Evolutionary conservation across 2,888 invertebrate species (phyloP), one percentile per base, ranked within the genome.

Genomic region (Hyposoter didymator): DNA sequence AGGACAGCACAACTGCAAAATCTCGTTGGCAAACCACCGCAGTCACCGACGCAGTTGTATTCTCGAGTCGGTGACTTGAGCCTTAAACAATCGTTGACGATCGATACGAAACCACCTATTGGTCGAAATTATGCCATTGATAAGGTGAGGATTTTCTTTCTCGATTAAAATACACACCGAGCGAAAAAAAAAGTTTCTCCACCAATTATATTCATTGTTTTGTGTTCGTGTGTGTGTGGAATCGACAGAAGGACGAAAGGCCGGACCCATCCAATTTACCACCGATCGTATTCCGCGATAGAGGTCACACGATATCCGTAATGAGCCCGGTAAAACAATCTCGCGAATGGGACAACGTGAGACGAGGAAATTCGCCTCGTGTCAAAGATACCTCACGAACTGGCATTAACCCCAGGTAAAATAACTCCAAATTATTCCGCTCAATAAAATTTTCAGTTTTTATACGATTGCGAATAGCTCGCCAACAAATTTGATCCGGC

Each of bases 291-390:
- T 94, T 93, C 88, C 94, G 96, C 22, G 96, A 96, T 89, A 94
- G 96, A 81, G 97, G 97, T 82, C 97, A 98, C 93, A 98, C 98
- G 73, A 98, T 98, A 92, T 98, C 98, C 10, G 98, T 98, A 7
- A 97, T 97, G 97, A 96, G 96, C 92, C 96, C 97, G 70, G 96
- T 96, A 12, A 94, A 96, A 73, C 94, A 95, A 81, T 92, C 94
- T 32, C 91, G 92, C 70, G 94, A 92, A 82, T 94, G 93, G 94
- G 94, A 94, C 89, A 93, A 88, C 89, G 93, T 90, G 89, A 94
- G 89, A 87, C 92, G 89, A 81, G 93, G 92, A 76, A 93, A 92
- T 90, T 93, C 92, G 1, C 93, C 94, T 55, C 91, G 91, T 74
- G 89, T 91, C 55, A 95, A 95, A 88, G 95, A 95, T 79, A 92